Base-by-base conservation (phyloP, 2,113 vertebrate genomes). In the Ellobius talpinus region DNA sequence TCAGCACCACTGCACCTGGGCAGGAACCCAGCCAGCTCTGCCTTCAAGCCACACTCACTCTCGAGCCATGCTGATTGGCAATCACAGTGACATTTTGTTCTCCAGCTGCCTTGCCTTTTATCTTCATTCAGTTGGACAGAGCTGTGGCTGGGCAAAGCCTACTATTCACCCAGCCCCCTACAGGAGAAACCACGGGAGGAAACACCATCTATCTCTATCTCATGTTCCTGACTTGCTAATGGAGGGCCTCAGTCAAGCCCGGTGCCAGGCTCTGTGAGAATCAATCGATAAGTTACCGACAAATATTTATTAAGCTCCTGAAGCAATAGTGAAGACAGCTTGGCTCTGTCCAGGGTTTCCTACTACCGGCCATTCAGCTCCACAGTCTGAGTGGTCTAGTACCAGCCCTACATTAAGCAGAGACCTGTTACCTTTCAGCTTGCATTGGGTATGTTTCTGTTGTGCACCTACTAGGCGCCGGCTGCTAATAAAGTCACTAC, bases 241-340 rank as follows among this genome's bases (percentile, higher is more conserved):
- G 73, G 87, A 93, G 63, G 76, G 58, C 10, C 39, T 85, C 5
- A 0, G 77, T 74, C 73, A 55, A 94, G 90, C 39, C 72, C 0
- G 0, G 66, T 55, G 50, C 58, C 42, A 29, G 94, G 72, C 84
- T 76, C 79, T 74, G 93, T 52, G 87, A 96, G 91, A 94, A 77
- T 52, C n/a, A 7, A 96, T 97, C 91, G 16, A 93, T 96, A 82
- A 74, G 68, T 1, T 26, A 72, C 52, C 29, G 47, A 88, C 73
- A 95, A 94, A 96, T 87, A 93, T 82, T 93, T 93, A 74, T 31
- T n/a, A 52, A 82, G 73, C 65, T 89, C 65, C 61, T 16, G 66
- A 66, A 45, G 47, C 63, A 76, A 58, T 36, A 0, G 11, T 29
- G 78, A 86, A 77, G 84, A 90, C 63, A 68, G n/a, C 82, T 85